A percentile compares a stretch with the other conserved stretches of the same genome.
Evolutionary conservation across 2,797 vertebrate genomes (phyloP).

Genomic region (Champsocephalus esox): DNA sequence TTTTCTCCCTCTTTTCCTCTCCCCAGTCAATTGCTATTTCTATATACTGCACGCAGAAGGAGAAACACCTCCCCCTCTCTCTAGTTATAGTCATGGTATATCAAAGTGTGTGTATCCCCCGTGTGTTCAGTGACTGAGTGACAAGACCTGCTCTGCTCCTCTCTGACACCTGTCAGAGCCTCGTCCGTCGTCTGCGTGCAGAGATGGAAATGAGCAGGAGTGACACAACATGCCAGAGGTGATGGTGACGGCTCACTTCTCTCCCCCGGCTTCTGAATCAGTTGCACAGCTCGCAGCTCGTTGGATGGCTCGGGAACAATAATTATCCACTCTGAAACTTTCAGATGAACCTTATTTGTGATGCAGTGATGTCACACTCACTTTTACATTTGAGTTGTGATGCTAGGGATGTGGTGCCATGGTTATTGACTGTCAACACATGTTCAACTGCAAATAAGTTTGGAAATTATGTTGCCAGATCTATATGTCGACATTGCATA

Average conservation of each 20-base stretch:
- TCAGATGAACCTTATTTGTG: conserved; percentile 59
- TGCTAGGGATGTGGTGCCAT: background rate
- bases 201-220: conserved; percentile 94
- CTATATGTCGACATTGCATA: background rate
- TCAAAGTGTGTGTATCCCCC: conserved; percentile 70
- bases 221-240: conserved; percentile 95
- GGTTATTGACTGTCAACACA: conserved; percentile 10
- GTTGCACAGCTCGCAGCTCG: conserved; percentile 55
- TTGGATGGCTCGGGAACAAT: conserved; percentile 52
- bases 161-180: conserved; percentile 92
- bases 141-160: conserved; percentile 89
- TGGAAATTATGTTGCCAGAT: background rate
- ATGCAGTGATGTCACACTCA: conserved; percentile 57
- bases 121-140: conserved; percentile 86
- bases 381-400: conserved; percentile 22
- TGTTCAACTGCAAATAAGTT: background rate
- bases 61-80: conserved; percentile 62
- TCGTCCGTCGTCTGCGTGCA: conserved; percentile 90
- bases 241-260: conserved; percentile 89
- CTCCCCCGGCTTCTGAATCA: conserved; percentile 61
- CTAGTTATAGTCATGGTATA: conserved; percentile 64
- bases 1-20: conserved; percentile 32
- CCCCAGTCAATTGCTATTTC: conserved; percentile 45
- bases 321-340: conserved; percentile 69
- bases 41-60: conserved; percentile 58